phyloP scores from a whole-genome alignment of 2,888 invertebrate genomes.

The Phragmatobia fuliginosa region DNA sequence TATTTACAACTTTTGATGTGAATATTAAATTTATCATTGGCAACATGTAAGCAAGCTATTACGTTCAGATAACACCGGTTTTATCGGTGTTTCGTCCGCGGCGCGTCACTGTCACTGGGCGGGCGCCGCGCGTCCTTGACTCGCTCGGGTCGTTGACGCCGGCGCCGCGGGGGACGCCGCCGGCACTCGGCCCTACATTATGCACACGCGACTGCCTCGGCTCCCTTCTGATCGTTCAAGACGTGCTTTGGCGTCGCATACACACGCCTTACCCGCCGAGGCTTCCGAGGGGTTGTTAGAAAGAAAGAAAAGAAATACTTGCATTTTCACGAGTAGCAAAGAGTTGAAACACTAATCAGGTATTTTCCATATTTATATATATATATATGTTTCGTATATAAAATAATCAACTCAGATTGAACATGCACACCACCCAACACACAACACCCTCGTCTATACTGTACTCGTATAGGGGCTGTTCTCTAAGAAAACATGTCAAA shows the following conservation, averaged over 20 bases:
- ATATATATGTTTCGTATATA: not conserved
- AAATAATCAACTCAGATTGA: not conserved
- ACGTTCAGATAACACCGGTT: conserved; percentile 55
- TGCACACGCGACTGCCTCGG: conserved; percentile 72
- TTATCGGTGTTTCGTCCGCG: conserved; percentile 55
- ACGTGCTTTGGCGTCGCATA: conserved; percentile 59
- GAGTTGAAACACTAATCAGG: too few relatives aligned
- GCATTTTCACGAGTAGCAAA: conserved; percentile 20
- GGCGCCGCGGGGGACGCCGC: conserved; percentile 69
- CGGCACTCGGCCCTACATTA: conserved; percentile 68
- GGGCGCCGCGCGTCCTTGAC: conserved; percentile 74
- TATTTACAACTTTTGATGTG: conserved; percentile 42
- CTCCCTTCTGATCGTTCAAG: conserved; percentile 65
- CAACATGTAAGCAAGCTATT: conserved; percentile 42
- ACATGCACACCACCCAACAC: too few relatives aligned
- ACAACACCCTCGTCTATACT: too few relatives aligned
- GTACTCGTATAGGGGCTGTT: too few relatives aligned
- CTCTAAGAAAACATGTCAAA: too few relatives aligned
- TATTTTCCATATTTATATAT: too few relatives aligned
- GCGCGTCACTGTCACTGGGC: conserved; percentile 57
- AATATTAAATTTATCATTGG: conserved; percentile 46
- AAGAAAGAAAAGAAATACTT: conserved; percentile 29
- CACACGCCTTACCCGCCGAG: conserved; percentile 58
- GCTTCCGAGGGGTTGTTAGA: conserved; percentile 41
- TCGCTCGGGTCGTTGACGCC: conserved; percentile 77